Conservation (phyloP, 2,888 invertebrate genomes). For the Drosophila bunnanda region DNA sequence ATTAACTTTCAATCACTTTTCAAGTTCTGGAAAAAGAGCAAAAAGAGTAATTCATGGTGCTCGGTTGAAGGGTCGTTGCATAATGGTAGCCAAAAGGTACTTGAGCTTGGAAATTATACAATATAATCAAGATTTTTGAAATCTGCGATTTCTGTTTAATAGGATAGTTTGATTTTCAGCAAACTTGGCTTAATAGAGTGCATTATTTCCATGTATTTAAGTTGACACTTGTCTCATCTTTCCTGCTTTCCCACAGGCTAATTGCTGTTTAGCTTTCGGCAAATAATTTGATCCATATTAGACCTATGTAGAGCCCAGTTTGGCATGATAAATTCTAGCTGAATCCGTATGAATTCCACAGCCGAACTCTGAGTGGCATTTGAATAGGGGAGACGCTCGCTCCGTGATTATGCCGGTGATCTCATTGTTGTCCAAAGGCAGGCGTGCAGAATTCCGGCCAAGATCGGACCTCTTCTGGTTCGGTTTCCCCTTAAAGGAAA, state of each 20-base stretch:
- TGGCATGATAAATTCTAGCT: conserved; percentile 22
- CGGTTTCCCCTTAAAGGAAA: conserved; percentile 62
- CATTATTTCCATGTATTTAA: not conserved
- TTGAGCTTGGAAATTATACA: not conserved
- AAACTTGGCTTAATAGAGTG: no score
- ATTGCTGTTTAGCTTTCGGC: not conserved
- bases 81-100: conserved; percentile 15
- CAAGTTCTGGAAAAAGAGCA: conserved; percentile 24
- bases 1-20: conserved; percentile 69
- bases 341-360: conserved; percentile 18
- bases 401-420: conserved; percentile 49
- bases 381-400: conserved; percentile 2
- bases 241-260: not conserved
- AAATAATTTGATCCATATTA: conserved; percentile 11
- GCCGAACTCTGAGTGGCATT: conserved; percentile 19
- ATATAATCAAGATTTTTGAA: not conserved
- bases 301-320: conserved; percentile 1
- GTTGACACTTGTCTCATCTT: not conserved
- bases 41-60: conserved; percentile 33
- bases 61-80: conserved; percentile 23
- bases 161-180: not conserved
- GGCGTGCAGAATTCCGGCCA: conserved; percentile 70
- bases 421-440: conserved; percentile 55
- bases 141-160: not conserved
- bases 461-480: conserved; percentile 15